A percentile compares a stretch with the other conserved stretches of the same genome.
Evolutionary conservation across 2,113 vertebrate species (phyloP).

Genomic region (Eulemur rufifrons): DNA sequence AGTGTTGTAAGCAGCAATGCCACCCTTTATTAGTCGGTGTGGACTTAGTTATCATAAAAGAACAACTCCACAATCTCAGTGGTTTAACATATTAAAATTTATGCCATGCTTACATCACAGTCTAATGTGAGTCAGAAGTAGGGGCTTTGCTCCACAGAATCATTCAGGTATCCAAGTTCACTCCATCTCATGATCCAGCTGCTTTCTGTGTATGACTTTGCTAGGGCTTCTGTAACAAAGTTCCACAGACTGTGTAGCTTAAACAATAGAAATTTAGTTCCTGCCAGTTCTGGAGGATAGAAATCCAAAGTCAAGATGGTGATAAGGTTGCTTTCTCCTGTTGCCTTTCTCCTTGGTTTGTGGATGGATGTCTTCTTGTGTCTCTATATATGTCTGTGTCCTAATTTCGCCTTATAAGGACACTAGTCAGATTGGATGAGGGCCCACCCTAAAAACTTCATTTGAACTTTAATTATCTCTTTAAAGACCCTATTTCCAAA

Average conservation of each 20-base stretch:
- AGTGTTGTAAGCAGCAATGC: background rate
- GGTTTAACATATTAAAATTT: too few species aligned
- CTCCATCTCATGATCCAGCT: background rate
- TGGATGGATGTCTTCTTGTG: background rate
- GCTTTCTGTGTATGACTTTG: background rate
- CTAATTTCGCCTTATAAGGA: background rate
- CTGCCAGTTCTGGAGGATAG: background rate
- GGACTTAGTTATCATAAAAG: background rate
- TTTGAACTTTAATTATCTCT: background rate
- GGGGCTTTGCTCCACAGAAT: background rate
- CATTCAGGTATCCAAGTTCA: background rate
- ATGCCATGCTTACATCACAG: too few species aligned
- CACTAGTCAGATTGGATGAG: background rate
- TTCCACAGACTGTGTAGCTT: background rate
- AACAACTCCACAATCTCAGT: background rate
- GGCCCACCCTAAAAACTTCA: background rate
- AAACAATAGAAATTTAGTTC: background rate
- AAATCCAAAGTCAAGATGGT: background rate
- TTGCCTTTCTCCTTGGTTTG: background rate
- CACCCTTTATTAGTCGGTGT: background rate
- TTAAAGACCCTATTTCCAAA: background rate
- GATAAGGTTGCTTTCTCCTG: background rate
- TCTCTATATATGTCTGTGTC: too few species aligned
- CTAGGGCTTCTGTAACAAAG: background rate
- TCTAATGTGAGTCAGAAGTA: background rate